Evolutionary conservation across 2,113 vertebrate species (phyloP), one percentile per base, ranked within the genome.

Genomic region (Colaptes auratus): DNA sequence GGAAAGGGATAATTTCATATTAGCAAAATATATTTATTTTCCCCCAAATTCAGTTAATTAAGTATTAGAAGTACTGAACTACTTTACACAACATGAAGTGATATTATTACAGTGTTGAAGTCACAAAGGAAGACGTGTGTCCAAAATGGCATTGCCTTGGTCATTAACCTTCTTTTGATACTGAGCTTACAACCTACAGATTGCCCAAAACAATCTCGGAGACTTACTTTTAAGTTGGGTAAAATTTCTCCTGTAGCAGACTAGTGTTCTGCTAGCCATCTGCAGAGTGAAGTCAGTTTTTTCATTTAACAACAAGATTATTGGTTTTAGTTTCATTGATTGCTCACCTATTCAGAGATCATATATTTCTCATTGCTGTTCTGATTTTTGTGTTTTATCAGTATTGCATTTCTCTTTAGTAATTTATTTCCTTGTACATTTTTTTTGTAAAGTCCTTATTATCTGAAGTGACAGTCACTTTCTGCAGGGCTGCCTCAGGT

Each of bases 1-100:
- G 59, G 84, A 70, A 82, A 77, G 53, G 65, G 30, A 76, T 60
- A 35, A 96, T 60, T 95, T 89, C 59, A 30, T 84, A 81, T 89
- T 92, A 92, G 70, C 81, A 82, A 78, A 66, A 89, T 25, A 39
- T 23, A 80, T 69, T 77, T 86, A 64, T 69, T 89, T 76, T 16
- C 53, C 58, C 53, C 31, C 17, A 48, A 90, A 78, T 33, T 33
- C 7, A 12, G 42, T 74, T 95, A 92, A 81, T 83, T 88, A 75
- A 81, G 16, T 48, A 67, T 67, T 82, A 92, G 52, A 21, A 72
- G 44, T 36, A 84, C 50, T 58, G 73, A 81, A 59, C 60, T 58
- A 35, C 30, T 86, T 92, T 15, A 64, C 19, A 78, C 3, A 6
- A 82, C 71, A 81, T 55, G 44, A 71, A 86, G 48, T 21, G 48